Base-by-base conservation (phyloP, 1,140 invertebrate genomes). In the Brachionus manjavacas region DNA sequence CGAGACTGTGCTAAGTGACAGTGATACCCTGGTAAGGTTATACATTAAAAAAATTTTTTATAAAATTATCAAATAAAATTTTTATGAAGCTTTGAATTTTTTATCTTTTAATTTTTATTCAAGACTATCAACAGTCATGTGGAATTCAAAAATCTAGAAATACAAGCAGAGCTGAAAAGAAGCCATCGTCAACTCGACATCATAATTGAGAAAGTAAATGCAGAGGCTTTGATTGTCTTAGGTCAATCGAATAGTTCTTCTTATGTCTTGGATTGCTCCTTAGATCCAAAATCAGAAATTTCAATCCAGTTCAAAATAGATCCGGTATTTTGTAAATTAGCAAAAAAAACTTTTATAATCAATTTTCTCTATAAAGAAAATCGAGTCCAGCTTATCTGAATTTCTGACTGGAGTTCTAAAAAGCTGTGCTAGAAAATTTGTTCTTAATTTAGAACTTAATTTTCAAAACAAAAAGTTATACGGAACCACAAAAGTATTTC, bases 191-290 rank as follows among this genome's bases (percentile, higher is more conserved):
- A 76, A 49, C 20, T 76, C 12, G 43, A 76, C 16, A 20, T 76
- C 4, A 76, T 20, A n/a, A 35, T 76, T 14, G 20, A 25, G 20
- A 76, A 14, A 49, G 72, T 39, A 49, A 28, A 25, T 76, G 72
- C 41, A 12, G 41, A 76, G 46, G 72, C 43, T 6, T 49, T 76
- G 20, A 76, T 76, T 49, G 43, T 76, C 2, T 9, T 76, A 20
- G 72, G 72, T 76, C 72, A 76, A 76, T 49, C 20, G 25, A 76
- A 20, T 49, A 76, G 46, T 76, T 46, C 41, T 23, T 28, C 72
- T 12, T 76, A 76, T 46, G 20, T 76, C 49, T 14, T 76, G 8
- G 72, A 76, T 76, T 76, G 72, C 28, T 49, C 39, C 20, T 4
- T 76, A 25, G 72, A 76, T 20, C 72, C 39, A 8, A 43, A 76